These are phyloP conservation scores for Tetramorium parvispinum DNA, from an alignment of 1,140 invertebrate species.

Conservation along the genomic window DNA sequence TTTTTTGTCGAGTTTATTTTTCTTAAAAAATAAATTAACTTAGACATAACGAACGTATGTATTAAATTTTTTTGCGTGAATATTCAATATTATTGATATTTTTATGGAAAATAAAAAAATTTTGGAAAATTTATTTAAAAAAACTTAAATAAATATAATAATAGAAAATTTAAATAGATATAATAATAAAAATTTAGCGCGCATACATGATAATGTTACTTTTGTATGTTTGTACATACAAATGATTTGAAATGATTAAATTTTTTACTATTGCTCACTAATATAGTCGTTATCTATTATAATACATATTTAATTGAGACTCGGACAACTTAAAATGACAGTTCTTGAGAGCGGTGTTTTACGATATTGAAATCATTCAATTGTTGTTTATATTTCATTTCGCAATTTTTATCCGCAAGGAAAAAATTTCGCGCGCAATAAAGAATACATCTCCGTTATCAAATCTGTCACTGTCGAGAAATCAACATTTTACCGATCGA, in stretches of 20 bases:
- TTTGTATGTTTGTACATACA: neutral
- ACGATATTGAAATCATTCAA: neutral
- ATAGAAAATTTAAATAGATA: neutral
- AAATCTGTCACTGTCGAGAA: neutral
- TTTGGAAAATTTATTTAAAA: neutral
- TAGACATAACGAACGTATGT: neutral
- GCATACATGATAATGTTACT: neutral
- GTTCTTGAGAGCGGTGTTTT: neutral
- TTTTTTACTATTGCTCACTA: neutral
- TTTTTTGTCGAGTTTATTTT: neutral
- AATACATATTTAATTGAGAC: neutral
- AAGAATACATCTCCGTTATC: neutral
- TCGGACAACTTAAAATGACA: neutral
- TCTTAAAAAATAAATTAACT: neutral
- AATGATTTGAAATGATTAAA: neutral
- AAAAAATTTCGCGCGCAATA: neutral
- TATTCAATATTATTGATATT: neutral
- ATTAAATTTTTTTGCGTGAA: neutral
- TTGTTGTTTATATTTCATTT: neutral
- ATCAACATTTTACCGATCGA: constrained; percentile 3
- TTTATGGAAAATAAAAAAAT: neutral
- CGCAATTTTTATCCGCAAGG: constrained; percentile 5
- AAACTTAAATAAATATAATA: neutral
- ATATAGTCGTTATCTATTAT: neutral
- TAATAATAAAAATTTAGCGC: neutral